Percentiles rank a stretch among this genome's conserved stretches.
Evolutionary conservation across 2,113 vertebrate genomes (phyloP).

Genomic region (Ifrita kowaldi): DNA sequence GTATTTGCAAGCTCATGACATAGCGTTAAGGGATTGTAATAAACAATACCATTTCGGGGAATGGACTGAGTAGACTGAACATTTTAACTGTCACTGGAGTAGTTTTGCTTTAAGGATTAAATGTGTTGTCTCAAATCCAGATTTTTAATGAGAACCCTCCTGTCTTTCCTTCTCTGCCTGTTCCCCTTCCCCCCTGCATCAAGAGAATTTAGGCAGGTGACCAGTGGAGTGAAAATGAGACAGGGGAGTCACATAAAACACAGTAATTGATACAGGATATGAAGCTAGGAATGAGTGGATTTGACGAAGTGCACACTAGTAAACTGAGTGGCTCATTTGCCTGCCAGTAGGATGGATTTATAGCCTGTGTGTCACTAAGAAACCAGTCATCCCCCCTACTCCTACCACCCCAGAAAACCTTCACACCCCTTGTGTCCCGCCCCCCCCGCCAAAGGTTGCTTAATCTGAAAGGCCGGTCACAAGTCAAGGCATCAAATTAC

Average conservation of each 20-base stretch:
- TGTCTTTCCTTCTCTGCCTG: background rate
- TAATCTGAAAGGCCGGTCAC: background rate
- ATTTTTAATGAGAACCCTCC: background rate
- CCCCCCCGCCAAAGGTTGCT: background rate
- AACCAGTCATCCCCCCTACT: background rate
- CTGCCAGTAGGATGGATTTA: background rate
- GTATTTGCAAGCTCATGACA: slow-evolving; percentile 53
- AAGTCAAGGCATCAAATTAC: background rate
- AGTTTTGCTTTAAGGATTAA: background rate
- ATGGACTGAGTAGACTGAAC: background rate
- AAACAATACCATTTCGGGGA: slow-evolving; percentile 47
- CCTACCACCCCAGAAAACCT: background rate
- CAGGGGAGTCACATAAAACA: background rate
- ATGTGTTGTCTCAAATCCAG: background rate
- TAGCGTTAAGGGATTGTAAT: slow-evolving; percentile 38
- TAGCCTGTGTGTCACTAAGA: background rate
- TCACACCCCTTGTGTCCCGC: fast-evolving
- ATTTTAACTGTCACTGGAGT: background rate
- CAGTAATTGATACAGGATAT: background rate
- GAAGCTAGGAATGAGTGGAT: background rate
- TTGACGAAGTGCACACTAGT: background rate
- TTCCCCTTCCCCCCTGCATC: background rate
- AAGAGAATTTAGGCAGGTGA: background rate
- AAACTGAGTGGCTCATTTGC: background rate
- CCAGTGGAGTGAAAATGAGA: background rate